Conservation (phyloP, 2,113 vertebrate genomes). For the Dicentrarchus labrax region DNA sequence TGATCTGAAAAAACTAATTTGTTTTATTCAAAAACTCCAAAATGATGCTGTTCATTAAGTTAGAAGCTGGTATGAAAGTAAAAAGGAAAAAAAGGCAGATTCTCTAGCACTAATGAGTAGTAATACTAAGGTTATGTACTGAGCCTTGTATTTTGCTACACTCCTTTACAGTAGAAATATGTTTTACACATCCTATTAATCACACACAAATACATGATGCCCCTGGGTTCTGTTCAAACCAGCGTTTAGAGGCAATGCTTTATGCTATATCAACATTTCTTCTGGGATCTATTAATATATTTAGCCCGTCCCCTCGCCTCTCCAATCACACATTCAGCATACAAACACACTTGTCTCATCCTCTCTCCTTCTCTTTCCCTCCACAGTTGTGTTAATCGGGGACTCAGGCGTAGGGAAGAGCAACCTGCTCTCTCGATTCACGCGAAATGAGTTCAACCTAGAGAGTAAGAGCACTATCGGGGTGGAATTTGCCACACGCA, state of each 20-base stretch:
- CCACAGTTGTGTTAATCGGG: constrained; percentile 89
- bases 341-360: constrained; percentile 7
- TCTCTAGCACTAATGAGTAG: neutral
- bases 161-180: neutral
- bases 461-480: constrained; percentile 99
- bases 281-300: constrained; percentile 20
- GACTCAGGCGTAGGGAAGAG: constrained; percentile 88
- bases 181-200: constrained; percentile 14
- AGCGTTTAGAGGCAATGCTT: neutral
- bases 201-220: neutral
- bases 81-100: neutral
- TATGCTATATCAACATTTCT: constrained; percentile 30
- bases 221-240: neutral
- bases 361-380: constrained; percentile 4
- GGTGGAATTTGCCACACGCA: constrained; percentile 97
- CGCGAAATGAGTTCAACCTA: constrained; percentile 97
- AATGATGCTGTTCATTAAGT: neutral
- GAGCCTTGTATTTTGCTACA: neutral
- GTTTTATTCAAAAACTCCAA: neutral
- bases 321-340: neutral
- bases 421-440: constrained; percentile 91
- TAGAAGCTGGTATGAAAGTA: neutral
- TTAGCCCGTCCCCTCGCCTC: neutral
- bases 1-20: neutral
- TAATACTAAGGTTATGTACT: neutral